Evolutionary conservation across 2,113 vertebrate species (phyloP).

Genomic region (Eubucco bourcierii): DNA sequence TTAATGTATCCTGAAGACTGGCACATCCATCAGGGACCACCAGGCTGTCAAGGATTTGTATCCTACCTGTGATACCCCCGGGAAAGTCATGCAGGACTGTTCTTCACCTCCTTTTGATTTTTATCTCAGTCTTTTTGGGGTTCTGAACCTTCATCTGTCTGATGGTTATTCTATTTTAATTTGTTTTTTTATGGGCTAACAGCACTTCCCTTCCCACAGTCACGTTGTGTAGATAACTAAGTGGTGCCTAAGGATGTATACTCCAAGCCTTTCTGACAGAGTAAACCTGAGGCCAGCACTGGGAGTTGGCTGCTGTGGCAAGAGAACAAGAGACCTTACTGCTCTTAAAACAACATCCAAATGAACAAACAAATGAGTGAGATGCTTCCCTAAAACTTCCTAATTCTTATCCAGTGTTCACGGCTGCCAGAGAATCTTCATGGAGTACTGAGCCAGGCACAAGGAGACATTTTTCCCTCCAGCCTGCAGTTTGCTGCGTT

Average conservation of each 20-base stretch:
- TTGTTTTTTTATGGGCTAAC: not conserved
- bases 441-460: not conserved
- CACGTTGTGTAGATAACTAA: not conserved
- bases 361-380: not conserved
- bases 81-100: not conserved
- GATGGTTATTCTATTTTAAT: not conserved
- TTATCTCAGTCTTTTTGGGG: not conserved
- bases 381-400: not conserved
- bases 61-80: not conserved
- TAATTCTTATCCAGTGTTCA: not conserved
- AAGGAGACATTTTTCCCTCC: not conserved
- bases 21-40: not conserved
- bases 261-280: not conserved
- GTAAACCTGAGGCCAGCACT: not conserved
- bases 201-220: constrained; percentile 45
- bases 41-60: accelerated
- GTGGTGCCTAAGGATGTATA: not conserved
- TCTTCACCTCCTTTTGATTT: not conserved
- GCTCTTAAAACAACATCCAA: constrained; percentile 28
- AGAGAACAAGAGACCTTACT: not conserved
- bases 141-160: constrained; percentile 7
- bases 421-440: not conserved
- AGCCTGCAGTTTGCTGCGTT: not conserved
- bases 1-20: not conserved
- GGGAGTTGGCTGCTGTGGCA: not conserved